Evolutionary conservation across 37 sponge, comb jelly and placozoan species (phyloP), one percentile per base, ranked within the genome.

Genomic region (Ianthella basta): DNA sequence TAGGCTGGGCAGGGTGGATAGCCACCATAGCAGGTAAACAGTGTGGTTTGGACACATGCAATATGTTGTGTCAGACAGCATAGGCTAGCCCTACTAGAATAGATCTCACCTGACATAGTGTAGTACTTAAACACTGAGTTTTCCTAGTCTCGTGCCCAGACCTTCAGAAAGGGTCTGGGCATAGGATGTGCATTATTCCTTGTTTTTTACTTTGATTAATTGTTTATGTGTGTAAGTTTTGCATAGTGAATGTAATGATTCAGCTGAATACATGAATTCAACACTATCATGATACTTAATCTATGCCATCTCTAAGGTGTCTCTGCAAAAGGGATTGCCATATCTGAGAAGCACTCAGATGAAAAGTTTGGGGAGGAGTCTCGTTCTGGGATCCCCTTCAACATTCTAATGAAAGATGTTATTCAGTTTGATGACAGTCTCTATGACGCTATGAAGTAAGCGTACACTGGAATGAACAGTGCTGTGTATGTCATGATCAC

Each of bases 1-100:
- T 91, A n/a, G 87, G 87, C 44, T 91, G 91, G 91, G 54, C 91
- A 36, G 91, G 91, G 20, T 83, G 84, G 84, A 66, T 91, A 8
- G 84, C 87, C 8, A 72, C 84, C 57, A 86, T 91, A 27, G 68
- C 87, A 53, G 91, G 91, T 69, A 83, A 59, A 65, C 13, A 14
- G 56, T 54, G n/a, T n/a, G n/a, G n/a, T 36, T 23, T n/a, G n/a
- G n/a, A n/a, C n/a, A n/a, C n/a, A n/a, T n/a, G n/a, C n/a, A n/a
- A n/a, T n/a, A n/a, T n/a, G n/a, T n/a, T n/a, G n/a, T n/a, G n/a
- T n/a, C n/a, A n/a, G n/a, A n/a, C n/a, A n/a, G n/a, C n/a, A n/a
- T n/a, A n/a, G n/a, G n/a, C n/a, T n/a, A n/a, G n/a, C n/a, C n/a
- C n/a, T n/a, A n/a, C n/a, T n/a, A n/a, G n/a, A n/a, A n/a, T n/a